Evolutionary conservation across 2,888 invertebrate genomes (phyloP).

Genomic region (Caenorhabditis sinica): DNA sequence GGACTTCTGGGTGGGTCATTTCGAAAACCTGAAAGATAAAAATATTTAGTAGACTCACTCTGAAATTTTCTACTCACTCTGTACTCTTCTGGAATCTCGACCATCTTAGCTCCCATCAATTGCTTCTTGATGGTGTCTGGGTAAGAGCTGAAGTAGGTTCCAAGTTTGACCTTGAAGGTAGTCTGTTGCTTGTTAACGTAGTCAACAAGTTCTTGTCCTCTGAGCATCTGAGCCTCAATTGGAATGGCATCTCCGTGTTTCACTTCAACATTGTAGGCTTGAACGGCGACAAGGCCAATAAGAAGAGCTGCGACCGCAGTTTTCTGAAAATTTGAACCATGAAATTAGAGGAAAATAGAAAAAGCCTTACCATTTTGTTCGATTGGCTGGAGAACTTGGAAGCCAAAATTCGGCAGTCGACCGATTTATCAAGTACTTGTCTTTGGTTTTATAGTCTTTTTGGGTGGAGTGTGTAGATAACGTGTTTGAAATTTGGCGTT

Average conservation of each 20-base stretch:
- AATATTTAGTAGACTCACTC: no score
- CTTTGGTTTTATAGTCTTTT: conserved; percentile 42
- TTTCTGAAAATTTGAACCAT: conserved; percentile 41
- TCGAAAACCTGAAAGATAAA: conserved; percentile 64
- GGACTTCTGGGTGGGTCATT: conserved; percentile 66
- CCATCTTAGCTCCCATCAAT: conserved; percentile 74
- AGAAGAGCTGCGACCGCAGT: conserved; percentile 53
- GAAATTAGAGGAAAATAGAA: background rate
- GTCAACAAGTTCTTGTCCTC: conserved; percentile 73
- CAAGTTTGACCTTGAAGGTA: conserved; percentile 67
- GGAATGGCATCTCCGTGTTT: conserved; percentile 59
- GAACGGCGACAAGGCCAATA: conserved; percentile 52
- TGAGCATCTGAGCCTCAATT: conserved; percentile 64
- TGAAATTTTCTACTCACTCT: conserved; percentile 57
- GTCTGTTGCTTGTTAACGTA: conserved; percentile 72
- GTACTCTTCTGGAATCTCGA: conserved; percentile 70
- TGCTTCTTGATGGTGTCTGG: conserved; percentile 67
- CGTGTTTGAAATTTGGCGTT: conserved; percentile 33
- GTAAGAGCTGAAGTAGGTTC: conserved; percentile 65
- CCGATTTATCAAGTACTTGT: conserved; percentile 40
- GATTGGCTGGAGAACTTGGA: conserved; percentile 42
- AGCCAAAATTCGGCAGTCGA: conserved; percentile 53
- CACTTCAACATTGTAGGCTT: conserved; percentile 55
- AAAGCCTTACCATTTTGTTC: conserved; percentile 54
- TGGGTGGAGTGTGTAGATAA: conserved; percentile 22